Evolutionary conservation across 2,113 vertebrate species (phyloP).

Genomic region (Rhombomys opimus): DNA sequence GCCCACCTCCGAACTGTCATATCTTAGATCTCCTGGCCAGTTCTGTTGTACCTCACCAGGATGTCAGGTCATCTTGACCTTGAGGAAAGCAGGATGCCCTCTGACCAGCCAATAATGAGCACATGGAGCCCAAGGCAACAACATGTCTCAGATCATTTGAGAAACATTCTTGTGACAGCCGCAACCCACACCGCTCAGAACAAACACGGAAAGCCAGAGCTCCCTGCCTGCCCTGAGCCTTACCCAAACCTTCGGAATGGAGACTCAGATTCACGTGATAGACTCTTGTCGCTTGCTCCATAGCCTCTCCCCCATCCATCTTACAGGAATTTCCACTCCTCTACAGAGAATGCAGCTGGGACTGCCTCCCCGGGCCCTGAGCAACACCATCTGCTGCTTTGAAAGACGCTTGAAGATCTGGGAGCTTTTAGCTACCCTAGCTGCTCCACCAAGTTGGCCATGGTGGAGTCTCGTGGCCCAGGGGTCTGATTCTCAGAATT

Average conservation of each 20-base stretch:
- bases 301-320: not conserved
- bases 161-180: not conserved
- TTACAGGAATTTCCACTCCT: fast-evolving
- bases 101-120: not conserved
- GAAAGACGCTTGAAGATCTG: not conserved
- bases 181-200: not conserved
- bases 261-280: not conserved
- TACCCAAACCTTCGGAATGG: not conserved
- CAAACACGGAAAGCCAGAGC: not conserved
- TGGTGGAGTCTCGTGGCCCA: not conserved
- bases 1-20: not conserved
- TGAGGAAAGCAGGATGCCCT: conserved; percentile 17
- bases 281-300: not conserved
- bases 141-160: not conserved
- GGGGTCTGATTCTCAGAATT: not conserved
- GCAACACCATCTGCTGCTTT: not conserved
- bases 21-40: not conserved
- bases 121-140: not conserved
- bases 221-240: not conserved
- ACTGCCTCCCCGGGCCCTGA: not conserved
- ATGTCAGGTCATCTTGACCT: not conserved
- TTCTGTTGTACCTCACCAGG: not conserved
- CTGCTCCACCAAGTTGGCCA: not conserved
- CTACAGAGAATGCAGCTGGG: not conserved
- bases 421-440: not conserved